Evolutionary conservation across 2,113 vertebrate species (phyloP), one percentile per base, ranked within the genome.

Genomic region (Hippocampus comes): DNA sequence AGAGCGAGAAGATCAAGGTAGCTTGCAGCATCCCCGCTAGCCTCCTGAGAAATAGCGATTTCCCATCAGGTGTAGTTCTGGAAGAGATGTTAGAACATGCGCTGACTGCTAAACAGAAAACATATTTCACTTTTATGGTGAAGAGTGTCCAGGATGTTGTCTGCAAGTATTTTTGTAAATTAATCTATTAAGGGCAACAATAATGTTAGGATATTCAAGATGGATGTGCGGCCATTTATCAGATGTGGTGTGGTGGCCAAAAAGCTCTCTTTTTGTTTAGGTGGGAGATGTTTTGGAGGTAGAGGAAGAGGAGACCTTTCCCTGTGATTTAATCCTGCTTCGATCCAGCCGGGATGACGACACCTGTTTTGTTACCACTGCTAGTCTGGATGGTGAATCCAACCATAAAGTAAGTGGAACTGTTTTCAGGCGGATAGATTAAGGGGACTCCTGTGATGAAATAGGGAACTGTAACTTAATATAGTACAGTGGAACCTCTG

Each of bases 1-100:
- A 97, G 78, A 97, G 96, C 48, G 95, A 98, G 85, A 96, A 94
- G 84, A 96, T 99, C 82, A 96, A 96, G 97, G 97, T 99, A 94
- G 20, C 11, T 74, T 79, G 78, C 72, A 74, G 48, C 20, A 51
- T 63, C 34, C 23, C 65, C 5, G 57, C 64, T 34, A 11, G 43
- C 46, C 57, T 68, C 38, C 66, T 20, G 48, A 57, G 27, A 9
- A 71, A 65, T 63, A 71, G 53, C 71, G 38, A 71, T 67, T 73
- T 76, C 71, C 23, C 65, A 25, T 15, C 30, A 48, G 38, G 76
- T 30, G 17, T 66, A 48, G 9, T 42, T 68, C 30, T 20, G 70
- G 17, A 12, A 23, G 42, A 63, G 41, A 27, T 79, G 9, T 67
- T 43, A 69, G 30, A 46, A 56, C 46, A 30, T 42, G n/a, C 53